Percentiles rank a stretch among this genome's conserved stretches.
Evolutionary conservation across 1,140 invertebrate species (phyloP).

Genomic region (Drosophila bocki): DNA sequence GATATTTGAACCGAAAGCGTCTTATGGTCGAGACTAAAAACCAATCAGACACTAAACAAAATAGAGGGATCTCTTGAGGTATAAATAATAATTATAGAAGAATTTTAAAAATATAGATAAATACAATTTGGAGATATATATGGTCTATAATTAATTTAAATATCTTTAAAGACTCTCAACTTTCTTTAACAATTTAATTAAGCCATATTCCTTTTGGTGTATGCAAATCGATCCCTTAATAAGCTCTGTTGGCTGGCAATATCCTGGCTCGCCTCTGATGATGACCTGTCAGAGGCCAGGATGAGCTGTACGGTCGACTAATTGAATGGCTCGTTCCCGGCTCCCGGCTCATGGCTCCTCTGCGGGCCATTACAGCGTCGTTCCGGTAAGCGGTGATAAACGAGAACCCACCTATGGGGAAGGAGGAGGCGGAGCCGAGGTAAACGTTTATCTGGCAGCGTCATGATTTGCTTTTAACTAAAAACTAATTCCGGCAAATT

Average conservation of each 20-base stretch:
- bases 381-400: conserved; percentile 52
- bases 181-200: background rate
- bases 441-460: conserved; percentile 52
- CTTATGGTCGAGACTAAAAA: conserved; percentile 21
- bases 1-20: conserved; percentile 12
- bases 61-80: background rate
- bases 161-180: too few species aligned
- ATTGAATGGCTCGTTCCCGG: conserved; percentile 29
- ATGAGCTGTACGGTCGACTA: conserved; percentile 27
- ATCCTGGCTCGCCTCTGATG: conserved; percentile 5
- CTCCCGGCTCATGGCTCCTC: background rate
- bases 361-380: conserved; percentile 29
- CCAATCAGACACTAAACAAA: conserved; percentile 4
- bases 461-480: conserved; percentile 80
- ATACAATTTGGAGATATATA: background rate
- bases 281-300: conserved; percentile 4
- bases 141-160: background rate
- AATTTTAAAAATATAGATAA: background rate
- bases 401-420: conserved; percentile 16
- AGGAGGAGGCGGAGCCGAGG: background rate
- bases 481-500: conserved; percentile 78
- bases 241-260: conserved; percentile 27
- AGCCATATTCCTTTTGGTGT: background rate
- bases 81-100: background rate
- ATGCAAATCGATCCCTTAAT: conserved; percentile 46